Evolutionary conservation across 2,888 invertebrate species (phyloP).

Genomic region (Molorchus minor): DNA sequence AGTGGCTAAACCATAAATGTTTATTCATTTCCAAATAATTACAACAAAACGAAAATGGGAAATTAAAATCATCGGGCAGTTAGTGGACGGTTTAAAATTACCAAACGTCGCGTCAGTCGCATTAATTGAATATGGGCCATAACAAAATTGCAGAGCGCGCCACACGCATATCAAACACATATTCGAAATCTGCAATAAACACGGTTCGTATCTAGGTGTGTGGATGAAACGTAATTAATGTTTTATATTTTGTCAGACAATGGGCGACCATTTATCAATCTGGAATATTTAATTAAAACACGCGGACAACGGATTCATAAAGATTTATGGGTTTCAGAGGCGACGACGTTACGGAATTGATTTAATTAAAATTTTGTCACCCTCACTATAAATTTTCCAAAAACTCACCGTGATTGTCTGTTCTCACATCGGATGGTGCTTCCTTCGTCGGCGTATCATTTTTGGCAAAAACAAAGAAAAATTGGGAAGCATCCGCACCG

Average conservation of each 20-base stretch:
- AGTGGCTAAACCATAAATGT: not conserved
- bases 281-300: conserved; percentile 65
- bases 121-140: conserved; percentile 51
- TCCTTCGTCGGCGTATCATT: conserved; percentile 41
- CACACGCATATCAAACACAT: conserved; percentile 46
- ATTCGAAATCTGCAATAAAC: conserved; percentile 51
- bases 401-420: conserved; percentile 44
- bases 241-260: conserved; percentile 63
- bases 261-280: conserved; percentile 63
- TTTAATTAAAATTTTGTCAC: conserved; percentile 62
- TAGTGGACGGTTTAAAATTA: conserved; percentile 42
- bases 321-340: conserved; percentile 61
- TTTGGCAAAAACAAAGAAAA: conserved; percentile 26
- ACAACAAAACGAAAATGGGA: conserved; percentile 18
- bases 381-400: conserved; percentile 44
- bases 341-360: conserved; percentile 59
- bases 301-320: conserved; percentile 64
- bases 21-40: not conserved
- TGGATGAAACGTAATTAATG: conserved; percentile 59
- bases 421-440: conserved; percentile 28
- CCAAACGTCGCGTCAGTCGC: conserved; percentile 33
- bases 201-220: conserved; percentile 53
- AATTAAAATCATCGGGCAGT: conserved; percentile 31
- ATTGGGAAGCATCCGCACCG: conserved; percentile 24
- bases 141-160: conserved; percentile 43